Evolutionary conservation across 2,888 invertebrate species (phyloP).

Genomic region (Fabriciana adippe): DNA sequence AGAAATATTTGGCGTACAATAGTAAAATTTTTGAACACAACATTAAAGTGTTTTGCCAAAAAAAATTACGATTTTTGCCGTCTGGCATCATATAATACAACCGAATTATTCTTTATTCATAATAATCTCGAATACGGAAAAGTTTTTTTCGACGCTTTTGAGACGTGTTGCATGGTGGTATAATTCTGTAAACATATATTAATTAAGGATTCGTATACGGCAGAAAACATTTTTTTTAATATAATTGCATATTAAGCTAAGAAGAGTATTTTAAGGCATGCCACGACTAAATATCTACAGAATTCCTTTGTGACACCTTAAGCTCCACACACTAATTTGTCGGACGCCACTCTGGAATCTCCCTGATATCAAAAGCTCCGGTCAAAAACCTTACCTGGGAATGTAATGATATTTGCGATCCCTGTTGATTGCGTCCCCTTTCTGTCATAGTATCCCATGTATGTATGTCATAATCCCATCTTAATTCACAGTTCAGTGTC

Average conservation of each 20-base stretch:
- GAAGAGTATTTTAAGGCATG: constrained; percentile 18
- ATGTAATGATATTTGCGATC: constrained; percentile 43
- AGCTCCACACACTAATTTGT: constrained; percentile 66
- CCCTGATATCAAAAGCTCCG: constrained; percentile 58
- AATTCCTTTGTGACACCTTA: constrained; percentile 64
- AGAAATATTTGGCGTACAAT: constrained; percentile 18
- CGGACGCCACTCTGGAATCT: constrained; percentile 57
- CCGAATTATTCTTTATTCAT: constrained; percentile 10
- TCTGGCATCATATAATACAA: constrained; percentile 16
- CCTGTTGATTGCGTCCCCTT: constrained; percentile 45
- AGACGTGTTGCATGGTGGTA: constrained; percentile 26
- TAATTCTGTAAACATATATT: constrained; percentile 48
- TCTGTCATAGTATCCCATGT: constrained; percentile 33
- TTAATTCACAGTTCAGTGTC: constrained; percentile 39
- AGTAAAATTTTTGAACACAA: constrained; percentile 8
- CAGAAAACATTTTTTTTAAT: constrained; percentile 51
- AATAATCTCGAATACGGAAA: constrained; percentile 28
- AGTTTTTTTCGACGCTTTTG: constrained; percentile 26
- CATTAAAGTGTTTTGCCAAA: constrained; percentile 14
- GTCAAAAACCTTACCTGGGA: constrained; percentile 70
- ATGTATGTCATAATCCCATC: constrained; percentile 39
- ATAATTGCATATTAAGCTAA: not conserved
- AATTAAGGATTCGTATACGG: constrained; percentile 46
- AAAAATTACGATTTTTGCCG: constrained; percentile 26
- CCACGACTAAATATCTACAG: constrained; percentile 47